Conservation (phyloP, 1,140 invertebrate genomes). For the Diorhabda carinulata region DNA sequence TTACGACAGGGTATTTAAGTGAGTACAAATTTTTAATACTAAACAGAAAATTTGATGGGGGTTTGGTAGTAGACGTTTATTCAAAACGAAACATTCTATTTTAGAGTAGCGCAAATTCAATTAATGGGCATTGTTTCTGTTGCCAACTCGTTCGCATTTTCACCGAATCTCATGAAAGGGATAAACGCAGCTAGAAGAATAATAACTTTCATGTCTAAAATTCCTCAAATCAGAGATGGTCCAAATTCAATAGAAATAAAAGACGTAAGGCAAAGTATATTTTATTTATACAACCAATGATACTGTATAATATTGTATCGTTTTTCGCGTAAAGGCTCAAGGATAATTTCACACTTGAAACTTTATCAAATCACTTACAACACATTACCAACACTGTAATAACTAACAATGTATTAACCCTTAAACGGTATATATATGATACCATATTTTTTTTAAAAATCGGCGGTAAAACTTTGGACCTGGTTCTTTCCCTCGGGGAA, state of each 20-base stretch:
- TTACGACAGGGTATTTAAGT: constrained; percentile 79
- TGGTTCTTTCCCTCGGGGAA: no score
- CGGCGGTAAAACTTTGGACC: no score
- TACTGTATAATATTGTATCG: no score
- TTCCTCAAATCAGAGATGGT: constrained; percentile 50
- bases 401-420: no score
- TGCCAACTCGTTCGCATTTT: constrained; percentile 79
- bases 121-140: constrained; percentile 85
- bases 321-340: no score
- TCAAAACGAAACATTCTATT: not conserved
- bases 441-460: no score
- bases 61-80: not conserved
- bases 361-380: no score
- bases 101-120: constrained; percentile 75
- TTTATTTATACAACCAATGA: no score
- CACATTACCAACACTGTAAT: no score
- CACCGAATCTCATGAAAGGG: constrained; percentile 83
- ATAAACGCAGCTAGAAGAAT: constrained; percentile 73
- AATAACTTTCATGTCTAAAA: constrained; percentile 58
- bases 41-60: not conserved
- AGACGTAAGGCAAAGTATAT: constrained; percentile 29
- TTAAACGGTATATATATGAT: no score
- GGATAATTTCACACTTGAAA: no score
- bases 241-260: constrained; percentile 32
- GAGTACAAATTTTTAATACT: constrained; percentile 37